Evolutionary conservation across 1,140 invertebrate species (phyloP).

Genomic region (Magallana angulata): DNA sequence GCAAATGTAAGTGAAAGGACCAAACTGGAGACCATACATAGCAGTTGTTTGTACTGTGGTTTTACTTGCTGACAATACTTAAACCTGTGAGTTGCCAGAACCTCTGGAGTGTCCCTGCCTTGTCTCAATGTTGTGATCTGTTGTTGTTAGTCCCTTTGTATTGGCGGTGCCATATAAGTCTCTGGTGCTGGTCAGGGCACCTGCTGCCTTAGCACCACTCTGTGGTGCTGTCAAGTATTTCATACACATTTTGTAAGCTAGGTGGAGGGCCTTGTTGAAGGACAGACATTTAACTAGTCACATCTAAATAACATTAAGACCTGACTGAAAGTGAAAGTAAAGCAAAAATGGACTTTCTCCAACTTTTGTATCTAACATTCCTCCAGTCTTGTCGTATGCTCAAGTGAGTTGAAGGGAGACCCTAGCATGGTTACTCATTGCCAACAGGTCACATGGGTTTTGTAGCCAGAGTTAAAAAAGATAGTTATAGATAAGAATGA

Average conservation of each 20-base stretch:
- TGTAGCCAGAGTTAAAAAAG: not conserved
- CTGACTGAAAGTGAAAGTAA: not conserved
- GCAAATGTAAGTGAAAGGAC: not conserved
- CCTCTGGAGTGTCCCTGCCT: constrained; percentile 16
- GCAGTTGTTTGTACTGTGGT: not conserved
- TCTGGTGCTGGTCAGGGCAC: not conserved
- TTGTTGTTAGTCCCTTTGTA: constrained; percentile 23
- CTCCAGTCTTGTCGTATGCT: not conserved
- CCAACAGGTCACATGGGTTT: not conserved
- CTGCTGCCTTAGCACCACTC: not conserved
- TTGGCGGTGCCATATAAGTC: not conserved
- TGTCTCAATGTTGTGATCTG: constrained; percentile 25
- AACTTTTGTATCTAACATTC: not conserved
- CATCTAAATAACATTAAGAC: not conserved
- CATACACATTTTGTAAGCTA: not conserved
- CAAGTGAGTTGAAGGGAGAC: not conserved
- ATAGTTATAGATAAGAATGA: not conserved
- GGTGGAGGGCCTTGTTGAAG: not conserved
- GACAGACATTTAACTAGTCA: not conserved
- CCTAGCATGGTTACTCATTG: not conserved
- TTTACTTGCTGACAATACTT: not conserved
- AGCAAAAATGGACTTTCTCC: not conserved
- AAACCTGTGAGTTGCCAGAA: constrained; percentile 9
- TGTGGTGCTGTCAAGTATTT: constrained; percentile 7
- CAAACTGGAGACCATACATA: not conserved